Percentiles rank a stretch among this genome's conserved stretches.
Evolutionary conservation across 2,888 invertebrate genomes (phyloP).

Genomic region (Ochropleura plecta): DNA sequence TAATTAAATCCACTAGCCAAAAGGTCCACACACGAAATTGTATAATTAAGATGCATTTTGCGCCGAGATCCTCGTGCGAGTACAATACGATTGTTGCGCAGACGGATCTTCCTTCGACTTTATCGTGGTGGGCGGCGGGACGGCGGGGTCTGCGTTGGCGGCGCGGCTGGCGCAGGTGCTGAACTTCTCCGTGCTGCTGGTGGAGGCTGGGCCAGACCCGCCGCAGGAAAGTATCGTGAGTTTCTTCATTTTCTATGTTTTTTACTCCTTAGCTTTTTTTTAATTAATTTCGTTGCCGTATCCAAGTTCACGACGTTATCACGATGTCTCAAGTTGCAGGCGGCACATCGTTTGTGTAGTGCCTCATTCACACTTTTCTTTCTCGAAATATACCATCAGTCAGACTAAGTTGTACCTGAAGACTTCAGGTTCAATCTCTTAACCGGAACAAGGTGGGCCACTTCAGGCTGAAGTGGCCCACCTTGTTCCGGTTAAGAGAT

Average conservation of each 20-base stretch:
- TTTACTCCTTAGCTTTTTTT: not conserved
- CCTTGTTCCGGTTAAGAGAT: no score
- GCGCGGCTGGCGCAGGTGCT: slow-evolving; percentile 76
- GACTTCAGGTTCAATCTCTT: no score
- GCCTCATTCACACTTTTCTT: no score
- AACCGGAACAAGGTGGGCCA: no score
- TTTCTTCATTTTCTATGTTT: slow-evolving; percentile 15
- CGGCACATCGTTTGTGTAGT: no score
- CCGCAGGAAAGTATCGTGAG: slow-evolving; percentile 82
- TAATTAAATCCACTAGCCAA: not conserved
- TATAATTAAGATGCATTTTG: not conserved
- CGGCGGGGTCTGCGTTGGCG: slow-evolving; percentile 81
- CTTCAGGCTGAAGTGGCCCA: no score
- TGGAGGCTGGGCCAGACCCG: slow-evolving; percentile 84
- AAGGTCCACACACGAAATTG: not conserved
- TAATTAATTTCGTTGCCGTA: no score
- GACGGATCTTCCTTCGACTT: slow-evolving; percentile 80
- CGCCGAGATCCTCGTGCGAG: not conserved
- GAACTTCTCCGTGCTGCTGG: slow-evolving; percentile 75
- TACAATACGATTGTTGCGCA: slow-evolving; percentile 55
- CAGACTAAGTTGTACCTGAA: no score
- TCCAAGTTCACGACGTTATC: no score
- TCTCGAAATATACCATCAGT: no score
- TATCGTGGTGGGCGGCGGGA: slow-evolving; percentile 84
- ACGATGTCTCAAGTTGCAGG: no score